Evolutionary conservation across 2,888 invertebrate genomes (phyloP).

Genomic region (Ptychoptera albimana): DNA sequence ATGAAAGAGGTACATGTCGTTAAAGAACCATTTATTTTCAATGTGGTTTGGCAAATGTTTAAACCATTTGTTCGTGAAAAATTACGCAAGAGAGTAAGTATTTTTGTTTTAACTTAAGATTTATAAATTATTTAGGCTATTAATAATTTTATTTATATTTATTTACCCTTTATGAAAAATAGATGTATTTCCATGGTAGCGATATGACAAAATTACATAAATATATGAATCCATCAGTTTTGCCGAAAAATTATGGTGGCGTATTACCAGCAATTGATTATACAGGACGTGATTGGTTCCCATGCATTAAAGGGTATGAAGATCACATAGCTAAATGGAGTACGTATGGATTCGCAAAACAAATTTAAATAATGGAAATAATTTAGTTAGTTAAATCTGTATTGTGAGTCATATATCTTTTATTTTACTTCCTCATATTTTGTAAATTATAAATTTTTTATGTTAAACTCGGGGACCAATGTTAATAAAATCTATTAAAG

Average conservation of each 20-base stretch:
- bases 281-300: slow-evolving; percentile 61
- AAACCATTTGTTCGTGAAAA: slow-evolving; percentile 70
- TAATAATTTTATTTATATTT: not conserved
- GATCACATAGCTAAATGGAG: slow-evolving; percentile 54
- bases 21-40: slow-evolving; percentile 71
- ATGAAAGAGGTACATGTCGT: slow-evolving; percentile 76
- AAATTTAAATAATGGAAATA: too few species aligned
- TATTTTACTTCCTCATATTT: too few species aligned
- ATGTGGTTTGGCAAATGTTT: slow-evolving; percentile 70
- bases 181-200: slow-evolving; percentile 71
- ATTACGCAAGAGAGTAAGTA: slow-evolving; percentile 54
- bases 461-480: too few species aligned
- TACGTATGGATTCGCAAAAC: slow-evolving; percentile 44
- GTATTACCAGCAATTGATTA: slow-evolving; percentile 58
- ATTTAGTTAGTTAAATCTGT: too few species aligned
- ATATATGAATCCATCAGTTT: slow-evolving; percentile 45
- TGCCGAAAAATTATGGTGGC: slow-evolving; percentile 67
- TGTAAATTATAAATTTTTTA: too few species aligned
- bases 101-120: not conserved
- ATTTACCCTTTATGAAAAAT: slow-evolving; percentile 9
- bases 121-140: not conserved
- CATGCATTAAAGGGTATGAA: slow-evolving; percentile 43
- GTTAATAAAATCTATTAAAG: too few species aligned
- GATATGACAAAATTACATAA: slow-evolving; percentile 66
- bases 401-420: too few species aligned